Base-by-base conservation (phyloP, 2,888 invertebrate genomes). In the Drosophila subquinaria region DNA sequence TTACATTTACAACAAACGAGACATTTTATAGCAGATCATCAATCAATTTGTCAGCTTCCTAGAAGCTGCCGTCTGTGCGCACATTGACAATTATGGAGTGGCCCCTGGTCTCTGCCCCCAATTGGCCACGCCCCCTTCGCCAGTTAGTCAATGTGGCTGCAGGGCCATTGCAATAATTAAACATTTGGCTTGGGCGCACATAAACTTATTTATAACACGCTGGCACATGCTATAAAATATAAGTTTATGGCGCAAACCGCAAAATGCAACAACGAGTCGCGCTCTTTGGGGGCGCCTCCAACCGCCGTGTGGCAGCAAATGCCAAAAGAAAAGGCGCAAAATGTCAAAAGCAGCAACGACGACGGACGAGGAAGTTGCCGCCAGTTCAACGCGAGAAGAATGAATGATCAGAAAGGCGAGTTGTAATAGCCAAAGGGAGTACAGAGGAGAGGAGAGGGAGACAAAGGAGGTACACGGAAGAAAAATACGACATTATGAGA, bases 11-110 rank as follows among this genome's bases (percentile, higher is more conserved):
- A 89, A 77, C 91, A 89, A 91, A 91, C 90, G 91, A 90, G 89
- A 91, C 91, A 91, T 91, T 91, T 91, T 91, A 91, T 91, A 87
- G 91, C 86, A 86, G 78, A 88, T 89, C 90, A 91, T 91, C 91
- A 91, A 91, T 91, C 91, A 91, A 90, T 90, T 91, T 91, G 91
- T 87, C 88, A 86, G 86, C 85, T 80, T 69, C 79, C 56, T 60
- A 75, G 69, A 52, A 79, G 42, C 68, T 27, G 6, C 2, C 5
- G 65, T 55, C 69, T 79, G 73, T 30, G 50, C 65, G 33, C 79
- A 81, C 82, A 76, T 85, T 85, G 81, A 81, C 81, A 81, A 82
- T 82, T 82, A 72, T 68, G 64, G 55, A 56, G 53, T 63, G 67
- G 65, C 57, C 50, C 51, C 15, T 23, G 40, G 17, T 36, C 35